Evolutionary conservation across 2,888 invertebrate genomes (phyloP).

Genomic region (Drosophila meridiana): DNA sequence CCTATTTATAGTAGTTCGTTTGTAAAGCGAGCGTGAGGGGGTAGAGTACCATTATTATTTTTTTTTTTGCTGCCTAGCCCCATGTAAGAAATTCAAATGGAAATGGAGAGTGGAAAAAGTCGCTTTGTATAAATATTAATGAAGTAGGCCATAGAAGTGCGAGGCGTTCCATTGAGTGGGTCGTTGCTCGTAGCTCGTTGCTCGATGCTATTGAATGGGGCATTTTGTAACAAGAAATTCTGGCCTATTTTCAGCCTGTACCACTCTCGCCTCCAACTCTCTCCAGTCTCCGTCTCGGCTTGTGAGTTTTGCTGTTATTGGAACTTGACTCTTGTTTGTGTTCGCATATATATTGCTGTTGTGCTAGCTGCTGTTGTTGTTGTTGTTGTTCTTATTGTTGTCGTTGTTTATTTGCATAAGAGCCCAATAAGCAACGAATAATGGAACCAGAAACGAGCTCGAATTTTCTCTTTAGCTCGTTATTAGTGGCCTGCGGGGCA

Average conservation of each 20-base stretch:
- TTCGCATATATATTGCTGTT: conserved; percentile 7
- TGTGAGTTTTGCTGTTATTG: conserved; percentile 53
- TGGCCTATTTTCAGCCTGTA: conserved; percentile 70
- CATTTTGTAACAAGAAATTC: conserved; percentile 75
- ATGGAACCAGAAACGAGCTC: conserved; percentile 51
- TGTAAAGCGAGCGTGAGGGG: neutral
- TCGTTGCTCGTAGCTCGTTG: conserved; percentile 27
- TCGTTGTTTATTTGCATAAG: conserved; percentile 70
- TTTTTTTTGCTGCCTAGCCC: neutral
- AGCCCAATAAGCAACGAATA: conserved; percentile 62
- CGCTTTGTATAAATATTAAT: conserved; percentile 76
- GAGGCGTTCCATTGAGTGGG: conserved; percentile 47
- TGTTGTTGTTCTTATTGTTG: conserved; percentile 26
- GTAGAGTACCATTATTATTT: neutral
- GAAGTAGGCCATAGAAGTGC: conserved; percentile 76
- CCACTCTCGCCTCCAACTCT: neutral
- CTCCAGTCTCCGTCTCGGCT: neutral
- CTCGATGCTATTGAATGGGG: conserved; percentile 55
- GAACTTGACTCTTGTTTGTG: conserved; percentile 39
- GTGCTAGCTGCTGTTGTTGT: conserved; percentile 3
- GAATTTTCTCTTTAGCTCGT: conserved; percentile 25
- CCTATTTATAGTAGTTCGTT: conserved; percentile 61
- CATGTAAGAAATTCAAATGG: conserved; percentile 61
- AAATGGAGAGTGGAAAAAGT: conserved; percentile 31
- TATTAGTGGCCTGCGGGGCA: conserved; percentile 45